phyloP scores from a whole-genome alignment of 2,888 invertebrate species.

The Octonoba sinensis region DNA sequence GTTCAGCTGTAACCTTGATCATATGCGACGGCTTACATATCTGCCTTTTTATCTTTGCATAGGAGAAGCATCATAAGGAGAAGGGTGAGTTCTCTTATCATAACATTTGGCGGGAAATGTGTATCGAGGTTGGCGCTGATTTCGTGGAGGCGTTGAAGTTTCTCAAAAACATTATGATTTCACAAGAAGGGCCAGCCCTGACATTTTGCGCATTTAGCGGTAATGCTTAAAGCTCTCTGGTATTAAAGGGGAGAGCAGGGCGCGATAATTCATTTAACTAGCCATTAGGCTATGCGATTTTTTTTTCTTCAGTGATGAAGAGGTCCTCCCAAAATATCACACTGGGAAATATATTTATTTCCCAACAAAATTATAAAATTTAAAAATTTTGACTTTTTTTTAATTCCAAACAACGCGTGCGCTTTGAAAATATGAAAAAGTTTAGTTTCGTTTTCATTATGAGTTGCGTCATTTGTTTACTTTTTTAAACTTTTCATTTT shows the following conservation, averaged over 20 bases:
- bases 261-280: constrained; percentile 49
- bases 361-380: no score
- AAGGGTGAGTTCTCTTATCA: constrained; percentile 62
- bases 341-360: no score
- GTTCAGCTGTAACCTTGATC: constrained; percentile 63
- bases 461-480: no score
- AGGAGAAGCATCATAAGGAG: constrained; percentile 55
- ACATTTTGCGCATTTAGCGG: constrained; percentile 57
- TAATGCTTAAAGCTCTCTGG: constrained; percentile 28
- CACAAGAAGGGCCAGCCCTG: constrained; percentile 27
- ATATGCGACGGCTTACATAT: constrained; percentile 63
- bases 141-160: constrained; percentile 4
- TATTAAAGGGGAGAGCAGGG: constrained; percentile 29
- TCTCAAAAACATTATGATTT: constrained; percentile 5
- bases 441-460: no score
- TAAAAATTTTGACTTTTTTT: no score
- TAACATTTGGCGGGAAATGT: constrained; percentile 63
- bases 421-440: no score
- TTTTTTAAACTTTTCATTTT: no score
- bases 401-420: no score
- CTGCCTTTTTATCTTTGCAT: constrained; percentile 63
- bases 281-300: constrained; percentile 29
- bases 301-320: neutral
- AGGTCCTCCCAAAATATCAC: no score
- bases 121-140: constrained; percentile 49